phyloP scores from a whole-genome alignment of 2,113 vertebrate genomes.

The Chroicocephalus ridibundus region DNA sequence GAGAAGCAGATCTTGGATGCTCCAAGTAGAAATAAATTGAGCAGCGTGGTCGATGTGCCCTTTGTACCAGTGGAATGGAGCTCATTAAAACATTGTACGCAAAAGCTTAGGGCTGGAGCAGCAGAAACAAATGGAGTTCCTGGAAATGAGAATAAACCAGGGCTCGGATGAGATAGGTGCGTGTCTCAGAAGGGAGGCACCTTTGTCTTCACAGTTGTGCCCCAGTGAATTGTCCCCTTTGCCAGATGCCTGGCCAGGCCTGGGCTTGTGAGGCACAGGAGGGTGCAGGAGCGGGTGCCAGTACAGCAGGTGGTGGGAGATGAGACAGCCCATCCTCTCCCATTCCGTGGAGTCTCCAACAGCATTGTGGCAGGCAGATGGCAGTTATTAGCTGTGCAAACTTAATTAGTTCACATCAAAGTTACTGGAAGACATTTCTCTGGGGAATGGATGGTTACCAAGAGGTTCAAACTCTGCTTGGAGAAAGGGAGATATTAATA shows the following conservation, averaged over 20 bases:
- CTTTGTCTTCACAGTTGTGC: not conserved
- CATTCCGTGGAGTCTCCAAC: not conserved
- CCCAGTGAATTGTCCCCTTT: not conserved
- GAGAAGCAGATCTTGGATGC: not conserved
- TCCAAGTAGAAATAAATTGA: slow-evolving; percentile 6
- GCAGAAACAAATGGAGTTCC: not conserved
- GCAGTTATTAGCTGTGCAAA: slow-evolving; percentile 68
- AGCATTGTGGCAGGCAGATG: slow-evolving; percentile 37
- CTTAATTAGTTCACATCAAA: slow-evolving; percentile 70
- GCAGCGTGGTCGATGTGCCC: not conserved
- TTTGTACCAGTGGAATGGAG: not conserved
- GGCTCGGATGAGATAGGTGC: not conserved
- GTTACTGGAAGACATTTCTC: slow-evolving; percentile 57
- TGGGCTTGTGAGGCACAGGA: not conserved
- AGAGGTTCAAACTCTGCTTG: not conserved
- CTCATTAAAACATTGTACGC: not conserved
- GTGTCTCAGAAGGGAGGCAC: not conserved
- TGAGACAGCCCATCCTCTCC: not conserved
- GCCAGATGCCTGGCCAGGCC: not conserved
- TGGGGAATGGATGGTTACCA: slow-evolving; percentile 36
- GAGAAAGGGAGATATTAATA: slow-evolving; percentile 15
- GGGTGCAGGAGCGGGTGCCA: not conserved
- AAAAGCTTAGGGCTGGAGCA: not conserved
- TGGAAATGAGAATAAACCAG: not conserved
- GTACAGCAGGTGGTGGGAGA: not conserved